phyloP scores from a whole-genome alignment of 2,888 invertebrate species.

The Drosophila melanosoma region DNA sequence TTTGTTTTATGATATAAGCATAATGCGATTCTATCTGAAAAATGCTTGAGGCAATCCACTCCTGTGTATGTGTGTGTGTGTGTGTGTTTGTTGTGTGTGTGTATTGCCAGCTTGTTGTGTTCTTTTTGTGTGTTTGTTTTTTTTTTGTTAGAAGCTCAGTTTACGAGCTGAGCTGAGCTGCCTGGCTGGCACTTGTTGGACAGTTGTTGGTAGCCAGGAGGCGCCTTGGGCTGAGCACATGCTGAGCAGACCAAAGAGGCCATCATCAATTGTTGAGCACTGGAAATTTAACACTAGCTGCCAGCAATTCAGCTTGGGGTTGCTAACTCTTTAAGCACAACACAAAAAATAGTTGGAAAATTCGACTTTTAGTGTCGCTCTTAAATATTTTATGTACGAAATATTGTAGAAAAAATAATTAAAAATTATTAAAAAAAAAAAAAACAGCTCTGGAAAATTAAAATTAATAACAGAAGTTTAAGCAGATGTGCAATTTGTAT shows the following conservation, averaged over 20 bases:
- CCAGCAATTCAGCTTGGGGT: not conserved
- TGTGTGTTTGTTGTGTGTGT: not conserved
- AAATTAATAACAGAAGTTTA: not conserved
- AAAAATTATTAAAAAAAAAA: not conserved
- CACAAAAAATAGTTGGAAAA: not conserved
- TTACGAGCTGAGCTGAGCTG: slow-evolving; percentile 25
- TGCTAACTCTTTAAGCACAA: not conserved
- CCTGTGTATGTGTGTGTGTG: not conserved
- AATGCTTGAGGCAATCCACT: slow-evolving; percentile 11
- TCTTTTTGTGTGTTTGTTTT: not conserved
- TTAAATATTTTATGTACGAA: not conserved
- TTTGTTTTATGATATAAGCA: slow-evolving; percentile 54
- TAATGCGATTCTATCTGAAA: slow-evolving; percentile 19
- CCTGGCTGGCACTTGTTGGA: slow-evolving; percentile 26
- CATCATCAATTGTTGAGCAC: slow-evolving; percentile 15
- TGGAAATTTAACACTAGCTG: slow-evolving; percentile 7
- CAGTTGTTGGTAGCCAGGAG: slow-evolving; percentile 5
- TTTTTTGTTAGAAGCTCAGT: slow-evolving; percentile 10
- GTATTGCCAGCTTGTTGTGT: slow-evolving; percentile 27
- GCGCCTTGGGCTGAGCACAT: not conserved
- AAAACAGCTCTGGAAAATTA: not conserved
- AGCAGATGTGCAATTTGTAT: not conserved
- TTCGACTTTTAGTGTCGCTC: not conserved
- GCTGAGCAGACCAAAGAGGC: not conserved
- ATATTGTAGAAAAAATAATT: not conserved